Conservation (phyloP, 2,797 vertebrate species). For the Nasua narica region DNA sequence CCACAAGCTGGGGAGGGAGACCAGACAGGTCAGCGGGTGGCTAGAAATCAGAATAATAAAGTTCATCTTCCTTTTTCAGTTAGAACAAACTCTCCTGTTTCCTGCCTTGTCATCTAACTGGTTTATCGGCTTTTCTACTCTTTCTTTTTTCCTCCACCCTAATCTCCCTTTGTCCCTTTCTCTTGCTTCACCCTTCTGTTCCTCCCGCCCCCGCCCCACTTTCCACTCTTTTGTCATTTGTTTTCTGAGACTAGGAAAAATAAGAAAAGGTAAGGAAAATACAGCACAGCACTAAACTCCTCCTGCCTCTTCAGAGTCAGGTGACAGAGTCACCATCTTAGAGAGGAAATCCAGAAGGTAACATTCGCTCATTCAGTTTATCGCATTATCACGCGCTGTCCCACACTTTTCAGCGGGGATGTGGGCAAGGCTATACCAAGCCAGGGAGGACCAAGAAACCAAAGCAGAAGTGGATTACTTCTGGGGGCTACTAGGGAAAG, state of each 20-base stretch:
- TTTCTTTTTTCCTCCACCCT: neutral
- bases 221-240: neutral
- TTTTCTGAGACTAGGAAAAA: constrained; percentile 26
- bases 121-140: neutral
- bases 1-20: neutral
- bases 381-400: neutral
- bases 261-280: neutral
- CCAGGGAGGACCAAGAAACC: neutral
- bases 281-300: neutral
- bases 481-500: too few species aligned
- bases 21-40: neutral
- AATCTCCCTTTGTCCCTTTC: neutral
- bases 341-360: neutral
- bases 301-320: neutral
- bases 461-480: neutral
- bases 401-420: neutral
- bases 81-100: neutral
- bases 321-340: neutral
- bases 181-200: neutral
- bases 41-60: neutral
- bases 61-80: constrained; percentile 2
- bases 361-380: neutral
- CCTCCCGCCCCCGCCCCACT: neutral
- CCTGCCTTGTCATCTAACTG: neutral
- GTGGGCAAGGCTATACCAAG: neutral